Evolutionary conservation across 2,797 vertebrate genomes (phyloP).

Genomic region (Melanotaenia trifasciata): DNA sequence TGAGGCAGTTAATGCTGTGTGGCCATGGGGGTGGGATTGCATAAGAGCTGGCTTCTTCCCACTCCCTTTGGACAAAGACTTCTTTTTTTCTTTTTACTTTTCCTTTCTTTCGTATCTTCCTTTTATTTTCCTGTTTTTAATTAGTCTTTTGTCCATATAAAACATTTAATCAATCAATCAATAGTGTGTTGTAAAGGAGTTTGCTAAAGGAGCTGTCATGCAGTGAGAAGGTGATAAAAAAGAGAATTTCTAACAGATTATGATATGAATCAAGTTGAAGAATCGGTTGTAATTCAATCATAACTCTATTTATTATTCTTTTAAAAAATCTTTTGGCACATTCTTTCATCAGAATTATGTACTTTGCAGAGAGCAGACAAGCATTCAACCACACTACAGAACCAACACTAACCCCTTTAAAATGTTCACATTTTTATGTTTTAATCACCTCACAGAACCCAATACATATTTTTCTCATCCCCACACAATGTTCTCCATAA

Average conservation of each 20-base stretch:
- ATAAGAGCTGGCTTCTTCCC: no score
- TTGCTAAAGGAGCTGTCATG: not conserved
- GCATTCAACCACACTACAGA: not conserved
- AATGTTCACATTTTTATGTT: not conserved
- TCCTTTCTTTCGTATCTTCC: no score
- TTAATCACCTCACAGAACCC: not conserved
- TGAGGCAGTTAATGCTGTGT: no score
- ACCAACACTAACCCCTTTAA: not conserved
- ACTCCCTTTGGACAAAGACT: no score
- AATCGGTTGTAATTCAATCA: not conserved
- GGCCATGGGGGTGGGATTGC: no score
- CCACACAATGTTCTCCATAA: not conserved
- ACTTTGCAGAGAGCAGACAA: slow-evolving; percentile 15
- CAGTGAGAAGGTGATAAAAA: slow-evolving; percentile 22
- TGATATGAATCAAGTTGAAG: slow-evolving; percentile 4
- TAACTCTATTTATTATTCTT: not conserved
- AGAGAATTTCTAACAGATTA: slow-evolving; percentile 23
- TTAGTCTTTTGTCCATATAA: no score
- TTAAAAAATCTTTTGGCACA: slow-evolving; percentile 1
- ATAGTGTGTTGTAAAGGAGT: slow-evolving; percentile 21
- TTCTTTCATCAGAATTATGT: not conserved
- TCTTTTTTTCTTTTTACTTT: no score
- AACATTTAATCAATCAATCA: no score
- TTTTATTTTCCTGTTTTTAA: no score
- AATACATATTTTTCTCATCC: not conserved